Conservation (phyloP, 2,888 invertebrate species). For the Euplagia quadripunctaria region DNA sequence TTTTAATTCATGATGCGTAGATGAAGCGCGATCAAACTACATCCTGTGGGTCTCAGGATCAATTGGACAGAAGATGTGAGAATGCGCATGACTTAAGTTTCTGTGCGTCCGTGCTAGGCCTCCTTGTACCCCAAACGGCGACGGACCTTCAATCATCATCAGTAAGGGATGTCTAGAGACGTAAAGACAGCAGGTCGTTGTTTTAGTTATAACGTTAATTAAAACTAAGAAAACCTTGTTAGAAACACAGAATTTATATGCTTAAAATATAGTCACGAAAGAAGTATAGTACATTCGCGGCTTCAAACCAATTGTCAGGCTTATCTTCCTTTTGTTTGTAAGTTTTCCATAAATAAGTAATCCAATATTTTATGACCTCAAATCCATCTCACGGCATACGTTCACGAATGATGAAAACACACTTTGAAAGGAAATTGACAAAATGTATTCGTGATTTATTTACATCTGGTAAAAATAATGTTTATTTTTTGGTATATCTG, state of each 20-base stretch:
- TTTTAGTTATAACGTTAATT: too few relatives aligned
- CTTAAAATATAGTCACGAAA: not conserved
- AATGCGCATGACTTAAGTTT: not conserved
- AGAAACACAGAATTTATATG: not conserved
- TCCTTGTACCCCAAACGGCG: not conserved
- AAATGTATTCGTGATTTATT: constrained; percentile 18
- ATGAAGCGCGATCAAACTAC: not conserved
- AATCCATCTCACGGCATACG: constrained; percentile 16
- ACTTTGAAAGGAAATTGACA: constrained; percentile 24
- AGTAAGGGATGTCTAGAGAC: not conserved
- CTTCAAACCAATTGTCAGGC: constrained; percentile 13
- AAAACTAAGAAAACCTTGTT: not conserved
- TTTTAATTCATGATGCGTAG: not conserved
- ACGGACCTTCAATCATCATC: not conserved
- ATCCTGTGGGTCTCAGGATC: not conserved
- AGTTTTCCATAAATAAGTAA: constrained; percentile 22
- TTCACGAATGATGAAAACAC: constrained; percentile 24
- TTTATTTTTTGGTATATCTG: not conserved
- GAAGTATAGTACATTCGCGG: not conserved
- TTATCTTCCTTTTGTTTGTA: not conserved
- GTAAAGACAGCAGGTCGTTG: not conserved
- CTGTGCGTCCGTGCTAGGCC: not conserved
- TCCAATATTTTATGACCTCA: constrained; percentile 18
- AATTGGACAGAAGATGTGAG: not conserved
- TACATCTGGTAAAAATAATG: constrained; percentile 8